Evolutionary conservation across 2,888 invertebrate species (phyloP), one percentile per base, ranked within the genome.

Genomic region (Drosophila prolongata): DNA sequence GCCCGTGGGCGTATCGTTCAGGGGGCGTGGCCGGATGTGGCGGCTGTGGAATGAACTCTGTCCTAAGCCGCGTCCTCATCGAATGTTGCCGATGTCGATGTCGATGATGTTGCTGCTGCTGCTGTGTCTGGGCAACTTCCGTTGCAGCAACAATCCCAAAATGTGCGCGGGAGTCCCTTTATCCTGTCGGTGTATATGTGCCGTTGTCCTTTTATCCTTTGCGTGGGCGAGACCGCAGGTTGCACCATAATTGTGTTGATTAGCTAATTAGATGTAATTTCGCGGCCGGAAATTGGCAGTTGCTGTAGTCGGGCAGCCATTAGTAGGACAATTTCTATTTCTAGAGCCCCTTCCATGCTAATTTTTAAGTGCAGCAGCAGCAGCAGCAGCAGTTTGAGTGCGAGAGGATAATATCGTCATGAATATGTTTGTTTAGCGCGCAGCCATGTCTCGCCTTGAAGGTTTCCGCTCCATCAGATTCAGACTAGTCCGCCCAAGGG

Each of bases 191-290:
- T 52, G 38, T 47, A n/a, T 54, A 27, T 35, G 46, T 30, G 19
- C 46, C 8, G 49, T 35, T 60, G 30, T 49, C 24, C 37, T 35
- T 69, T 30, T 54, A 37, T 58, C 37, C 42, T 14, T 16, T 30
- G 30, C 27, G 6, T 35, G 55, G 27, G 55, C 27, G 37, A 46
- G 55, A 53, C 58, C 60, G 56, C 60, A 58, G 75, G 62, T 68
- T 64, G 69, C 47, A 56, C 75, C 78, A 78, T 87, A 86, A 86
- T 83, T 80, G 88, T 77, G 78, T 86, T 86, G 88, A 87, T 87
- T 86, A 88, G 79, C 81, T 83, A 87, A 87, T 87, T 87, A 88
- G 79, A 76, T 75, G 75, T 80, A 79, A 88, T 88, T 83, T 73
- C 75, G 74, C 76, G 76, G 64, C 80, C 82, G 87, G 87, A 86